Base-by-base conservation (phyloP, 1,140 invertebrate genomes). In the Solen grandis region DNA sequence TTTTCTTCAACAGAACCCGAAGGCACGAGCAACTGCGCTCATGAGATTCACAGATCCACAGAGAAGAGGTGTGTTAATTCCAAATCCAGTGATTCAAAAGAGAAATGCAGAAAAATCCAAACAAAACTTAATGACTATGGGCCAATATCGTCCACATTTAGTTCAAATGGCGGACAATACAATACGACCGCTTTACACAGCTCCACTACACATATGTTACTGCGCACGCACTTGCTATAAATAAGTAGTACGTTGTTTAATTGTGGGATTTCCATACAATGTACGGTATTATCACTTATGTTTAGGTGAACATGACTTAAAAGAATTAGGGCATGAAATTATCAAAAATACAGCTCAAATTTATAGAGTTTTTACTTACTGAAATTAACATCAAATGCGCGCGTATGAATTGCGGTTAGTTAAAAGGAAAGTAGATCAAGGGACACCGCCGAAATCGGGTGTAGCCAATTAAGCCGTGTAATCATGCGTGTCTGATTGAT, bases 141-240 rank as follows among this genome's bases (percentile, higher is more conserved):
- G 59, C 16, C 41, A 70, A 55, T 73, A 69, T 52, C 66, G 59
- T 81, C 82, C 59, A 79, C 50, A 72, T 60, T 59, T 59, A 84
- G 81, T 76, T 90, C 85, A 86, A 90, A 90, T 89, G 89, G 89
- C 89, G 89, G 89, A 88, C 81, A 86, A 88, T 84, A 88, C 89
- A 90, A 89, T 89, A 88, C 88, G 87, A 86, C 88, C 89, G 86
- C 84, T 87, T 82, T 76, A 87, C 89, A 79, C 86, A 85, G 76
- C 81, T 83, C 79, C 79, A 78, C 76, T 75, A 55, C 70, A 82
- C 83, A 87, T 81, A 85, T 84, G 68, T 84, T 83, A 83, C 74
- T 88, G 82, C 89, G 88, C 86, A 68, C 52, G 75, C 75, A 78
- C 75, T 78, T 78, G 75, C 62, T 60, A 55, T n/a, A 27, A 66